Base-by-base conservation (phyloP, 2,888 invertebrate species). In the Andrena flavipes region DNA sequence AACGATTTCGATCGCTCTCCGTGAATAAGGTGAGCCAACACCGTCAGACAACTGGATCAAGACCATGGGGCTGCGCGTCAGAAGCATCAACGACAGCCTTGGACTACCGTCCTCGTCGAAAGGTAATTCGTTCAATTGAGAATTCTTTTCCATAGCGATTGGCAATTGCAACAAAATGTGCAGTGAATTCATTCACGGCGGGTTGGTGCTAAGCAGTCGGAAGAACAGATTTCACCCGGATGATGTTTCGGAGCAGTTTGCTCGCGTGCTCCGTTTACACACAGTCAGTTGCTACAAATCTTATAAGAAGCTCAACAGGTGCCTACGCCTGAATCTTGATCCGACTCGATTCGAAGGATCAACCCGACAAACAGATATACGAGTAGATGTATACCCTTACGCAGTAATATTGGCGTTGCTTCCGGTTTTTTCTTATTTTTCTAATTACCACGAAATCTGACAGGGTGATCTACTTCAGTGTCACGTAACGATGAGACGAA, bases 11-110 rank as follows among this genome's bases (percentile, higher is more conserved):
- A 35, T 54, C 70, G 30, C 4, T 35, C 35, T n/a, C 2, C 60
- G 78, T 2, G 75, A 56, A 49, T 30, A 20, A 78, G 54, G n/a
- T 33, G 54, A 29, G 48, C 29, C 1, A 59, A 29, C 13, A 10
- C 56, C n/a, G 16, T n/a, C 26, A n/a, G 8, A 7, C 2, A 26
- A 49, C 16, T n/a, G 10, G 56, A 60, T 62, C 42, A 33, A 7
- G n/a, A 67, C 75, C 5, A 86, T 86, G 86, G 68, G 78, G 23
- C 35, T 72, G 29, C 80, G 26, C 67, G 42, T 26, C 29, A 79
- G 72, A 49, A 86, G 29, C 29, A 23, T 76, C 56, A 79, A 82
- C 60, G 49, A 62, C 23, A 84, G 60, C 26, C 16, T 60, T 4
- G 54, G 30, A 2, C 60, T 42, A 7, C 8, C 49, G 13, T 6